phyloP scores from a whole-genome alignment of 2,797 vertebrate genomes.

The Okamejei kenojei region DNA sequence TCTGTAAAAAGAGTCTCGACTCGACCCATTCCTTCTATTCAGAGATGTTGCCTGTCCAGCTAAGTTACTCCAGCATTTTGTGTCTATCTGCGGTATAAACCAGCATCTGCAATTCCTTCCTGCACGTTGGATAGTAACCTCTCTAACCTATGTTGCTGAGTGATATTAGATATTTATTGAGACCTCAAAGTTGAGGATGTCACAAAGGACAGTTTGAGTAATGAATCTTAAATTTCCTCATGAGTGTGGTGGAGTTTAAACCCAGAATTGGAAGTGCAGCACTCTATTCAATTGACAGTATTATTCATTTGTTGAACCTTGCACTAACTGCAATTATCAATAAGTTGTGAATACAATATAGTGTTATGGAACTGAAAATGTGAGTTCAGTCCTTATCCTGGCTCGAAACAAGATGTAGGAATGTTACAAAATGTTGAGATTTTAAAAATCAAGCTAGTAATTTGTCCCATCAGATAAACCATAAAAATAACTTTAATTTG shows the following conservation, averaged over 20 bases:
- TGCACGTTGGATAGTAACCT: not conserved
- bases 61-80: no score
- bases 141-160: not conserved
- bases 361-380: not conserved
- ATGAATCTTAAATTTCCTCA: not conserved
- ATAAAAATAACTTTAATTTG: no score
- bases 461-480: no score
- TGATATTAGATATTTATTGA: not conserved
- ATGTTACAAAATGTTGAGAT: no score
- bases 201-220: not conserved
- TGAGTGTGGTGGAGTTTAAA: not conserved
- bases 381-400: not conserved
- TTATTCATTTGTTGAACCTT: no score
- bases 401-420: not conserved
- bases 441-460: no score
- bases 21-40: no score
- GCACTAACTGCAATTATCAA: not conserved
- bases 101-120: no score
- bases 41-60: no score
- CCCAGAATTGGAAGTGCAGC: not conserved
- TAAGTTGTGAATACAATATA: not conserved
- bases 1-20: no score
- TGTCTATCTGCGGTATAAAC: no score
- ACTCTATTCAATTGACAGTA: no score
- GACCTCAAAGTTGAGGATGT: not conserved